Evolutionary conservation across 2,797 vertebrate genomes (phyloP), one percentile per base, ranked within the genome.

Genomic region (Diplodus sargus): DNA sequence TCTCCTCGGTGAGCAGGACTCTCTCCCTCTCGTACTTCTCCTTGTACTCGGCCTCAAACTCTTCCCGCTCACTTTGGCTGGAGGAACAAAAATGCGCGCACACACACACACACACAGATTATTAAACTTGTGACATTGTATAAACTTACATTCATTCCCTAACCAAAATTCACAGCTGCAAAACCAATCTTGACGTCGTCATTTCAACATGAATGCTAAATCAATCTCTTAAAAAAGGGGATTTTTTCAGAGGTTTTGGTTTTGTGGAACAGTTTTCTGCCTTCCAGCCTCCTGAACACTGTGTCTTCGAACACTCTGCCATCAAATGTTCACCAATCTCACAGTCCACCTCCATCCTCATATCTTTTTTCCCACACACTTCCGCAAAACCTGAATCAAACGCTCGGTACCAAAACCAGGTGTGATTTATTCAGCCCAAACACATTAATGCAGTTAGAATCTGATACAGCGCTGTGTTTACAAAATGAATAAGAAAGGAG

Each of bases 21-120:
- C 95, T 95, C 90, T 99, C 98, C 71, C 97, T 93, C 92, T 99
- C 98, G 34, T 96, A 97, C 79, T 99, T 98, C 92, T 97, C 97
- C 88, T 97, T 99, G 92, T 96, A 95, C 78, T 98, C 97, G 0
- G 93, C 95, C 95, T 98, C 97, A 91, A 98, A 97, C 90, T 99
- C 98, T 78, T 99, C 98, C 34, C 96, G 95, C 88, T 99, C 97
- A 48, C 90, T 97, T 97, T 97, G 97, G 94, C 98, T 95, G 86
- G n/a, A 76, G 48, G 20, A 85, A 8, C 61, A 13, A 45, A 39
- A 39, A 39, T 39, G 39, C 39, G 34, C 56, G 61, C 45, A 82
- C 4, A 63, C 5, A 77, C 45, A 82, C 4, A 63, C 5, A 77
- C 78, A 73, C 74, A 86, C 20, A 76, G 0, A 57, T 13, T 57